Evolutionary conservation across 1,140 invertebrate species (phyloP).

Genomic region (Caenorhabditis latens): DNA sequence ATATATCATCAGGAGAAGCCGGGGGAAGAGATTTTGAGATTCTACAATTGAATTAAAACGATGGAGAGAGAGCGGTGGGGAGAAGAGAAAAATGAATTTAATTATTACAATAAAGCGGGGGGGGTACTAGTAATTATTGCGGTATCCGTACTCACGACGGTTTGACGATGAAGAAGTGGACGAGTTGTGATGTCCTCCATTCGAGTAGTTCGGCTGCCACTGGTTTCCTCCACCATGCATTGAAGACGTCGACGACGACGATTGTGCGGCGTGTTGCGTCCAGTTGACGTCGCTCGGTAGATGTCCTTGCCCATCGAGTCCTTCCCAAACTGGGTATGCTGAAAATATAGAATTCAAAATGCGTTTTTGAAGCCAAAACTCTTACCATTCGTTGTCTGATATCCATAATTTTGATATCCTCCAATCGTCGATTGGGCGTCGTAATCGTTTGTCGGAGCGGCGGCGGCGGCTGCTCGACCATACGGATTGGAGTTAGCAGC

Average conservation of each 20-base stretch:
- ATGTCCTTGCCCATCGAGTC: constrained; percentile 9
- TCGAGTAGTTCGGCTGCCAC: not conserved
- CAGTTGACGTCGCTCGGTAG: constrained; percentile 6
- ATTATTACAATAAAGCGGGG: not conserved
- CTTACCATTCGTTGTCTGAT: not conserved
- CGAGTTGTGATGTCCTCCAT: too few species aligned
- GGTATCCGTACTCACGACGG: not conserved
- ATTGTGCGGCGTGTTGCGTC: not conserved
- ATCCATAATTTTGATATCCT: not conserved
- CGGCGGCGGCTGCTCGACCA: not conserved
- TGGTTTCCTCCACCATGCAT: not conserved
- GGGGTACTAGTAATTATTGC: not conserved
- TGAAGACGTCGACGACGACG: constrained; percentile 3
- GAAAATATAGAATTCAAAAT: not conserved
- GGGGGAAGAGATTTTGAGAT: too few species aligned
- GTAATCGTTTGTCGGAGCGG: not conserved
- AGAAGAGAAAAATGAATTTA: too few species aligned
- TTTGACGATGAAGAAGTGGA: not conserved
- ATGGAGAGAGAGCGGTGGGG: not conserved
- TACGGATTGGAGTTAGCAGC: not conserved
- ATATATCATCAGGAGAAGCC: too few species aligned
- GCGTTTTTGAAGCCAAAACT: too few species aligned
- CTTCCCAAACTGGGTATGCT: not conserved
- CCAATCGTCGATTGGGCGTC: not conserved
- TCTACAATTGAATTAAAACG: too few species aligned